Conservation (phyloP, 2,113 vertebrate species). For the Saccopteryx bilineata region DNA sequence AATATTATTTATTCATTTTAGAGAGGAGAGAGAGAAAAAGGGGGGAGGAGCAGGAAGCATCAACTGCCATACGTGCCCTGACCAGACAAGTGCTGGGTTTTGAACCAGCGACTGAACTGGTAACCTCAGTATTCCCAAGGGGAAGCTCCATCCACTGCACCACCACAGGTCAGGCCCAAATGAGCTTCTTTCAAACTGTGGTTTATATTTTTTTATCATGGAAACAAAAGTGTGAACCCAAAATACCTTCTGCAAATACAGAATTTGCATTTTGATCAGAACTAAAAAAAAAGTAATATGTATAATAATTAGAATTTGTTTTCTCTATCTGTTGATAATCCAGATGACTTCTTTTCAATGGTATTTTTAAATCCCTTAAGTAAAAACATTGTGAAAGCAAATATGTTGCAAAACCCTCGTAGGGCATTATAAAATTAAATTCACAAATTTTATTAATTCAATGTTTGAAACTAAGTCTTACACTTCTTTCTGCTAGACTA, state of each 20-base stretch:
- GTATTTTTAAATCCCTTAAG: background rate
- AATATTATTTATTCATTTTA: no score
- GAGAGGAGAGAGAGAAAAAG: no score
- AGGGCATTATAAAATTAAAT: constrained; percentile 26
- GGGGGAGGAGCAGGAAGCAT: no score
- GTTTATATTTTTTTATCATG: constrained; percentile 60
- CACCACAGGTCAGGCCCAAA: no score
- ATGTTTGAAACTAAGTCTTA: background rate
- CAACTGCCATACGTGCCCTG: no score
- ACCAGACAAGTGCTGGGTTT: no score
- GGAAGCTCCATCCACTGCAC: no score
- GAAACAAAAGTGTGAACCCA: background rate
- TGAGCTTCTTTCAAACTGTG: background rate
- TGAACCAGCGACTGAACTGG: no score
- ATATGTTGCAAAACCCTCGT: background rate
- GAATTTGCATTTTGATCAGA: constrained; percentile 39
- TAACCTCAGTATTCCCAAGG: no score
- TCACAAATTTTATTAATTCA: background rate
- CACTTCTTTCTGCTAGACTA: background rate
- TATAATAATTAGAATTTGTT: background rate
- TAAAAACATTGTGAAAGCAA: background rate
- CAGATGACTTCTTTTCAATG: background rate
- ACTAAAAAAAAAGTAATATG: background rate
- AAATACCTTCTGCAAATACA: constrained; percentile 46
- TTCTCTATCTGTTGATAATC: background rate